Conservation (phyloP, 2,888 invertebrate genomes). For the Creontiades dilutus region DNA sequence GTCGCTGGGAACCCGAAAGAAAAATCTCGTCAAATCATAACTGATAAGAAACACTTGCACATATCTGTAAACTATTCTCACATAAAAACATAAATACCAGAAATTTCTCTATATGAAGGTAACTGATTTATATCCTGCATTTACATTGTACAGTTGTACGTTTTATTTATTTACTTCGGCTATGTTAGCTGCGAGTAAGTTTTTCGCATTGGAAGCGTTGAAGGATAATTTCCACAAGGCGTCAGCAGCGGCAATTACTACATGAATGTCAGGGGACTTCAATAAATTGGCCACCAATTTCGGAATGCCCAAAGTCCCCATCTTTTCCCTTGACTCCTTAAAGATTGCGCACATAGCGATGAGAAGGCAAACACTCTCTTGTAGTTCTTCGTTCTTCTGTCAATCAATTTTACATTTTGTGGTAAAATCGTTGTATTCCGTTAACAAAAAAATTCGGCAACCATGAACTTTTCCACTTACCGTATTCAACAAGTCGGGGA, state of each 20-base stretch:
- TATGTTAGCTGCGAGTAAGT: too few relatives aligned
- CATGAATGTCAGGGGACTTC: slow-evolving; percentile 37
- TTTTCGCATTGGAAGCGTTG: background rate
- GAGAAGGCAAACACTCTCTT: slow-evolving; percentile 26
- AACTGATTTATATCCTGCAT: too few relatives aligned
- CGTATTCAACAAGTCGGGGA: background rate
- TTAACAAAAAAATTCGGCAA: too few relatives aligned
- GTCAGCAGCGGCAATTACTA: slow-evolving; percentile 43
- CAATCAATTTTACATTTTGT: background rate
- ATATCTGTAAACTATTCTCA: too few relatives aligned
- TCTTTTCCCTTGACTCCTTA: background rate
- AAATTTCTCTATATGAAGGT: too few relatives aligned
- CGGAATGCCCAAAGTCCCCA: slow-evolving; percentile 19
- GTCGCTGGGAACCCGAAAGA: background rate
- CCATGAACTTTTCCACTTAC: background rate
- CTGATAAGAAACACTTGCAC: too few relatives aligned
- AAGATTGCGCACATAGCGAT: background rate
- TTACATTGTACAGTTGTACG: too few relatives aligned
- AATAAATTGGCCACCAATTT: background rate
- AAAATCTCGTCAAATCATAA: too few relatives aligned
- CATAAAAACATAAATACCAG: too few relatives aligned
- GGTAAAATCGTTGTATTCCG: too few relatives aligned
- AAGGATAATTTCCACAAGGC: slow-evolving; percentile 20
- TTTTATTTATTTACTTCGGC: too few relatives aligned
- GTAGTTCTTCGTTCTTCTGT: slow-evolving; percentile 17